Conservation (phyloP, 2,113 vertebrate species). For the Perca fluviatilis region DNA sequence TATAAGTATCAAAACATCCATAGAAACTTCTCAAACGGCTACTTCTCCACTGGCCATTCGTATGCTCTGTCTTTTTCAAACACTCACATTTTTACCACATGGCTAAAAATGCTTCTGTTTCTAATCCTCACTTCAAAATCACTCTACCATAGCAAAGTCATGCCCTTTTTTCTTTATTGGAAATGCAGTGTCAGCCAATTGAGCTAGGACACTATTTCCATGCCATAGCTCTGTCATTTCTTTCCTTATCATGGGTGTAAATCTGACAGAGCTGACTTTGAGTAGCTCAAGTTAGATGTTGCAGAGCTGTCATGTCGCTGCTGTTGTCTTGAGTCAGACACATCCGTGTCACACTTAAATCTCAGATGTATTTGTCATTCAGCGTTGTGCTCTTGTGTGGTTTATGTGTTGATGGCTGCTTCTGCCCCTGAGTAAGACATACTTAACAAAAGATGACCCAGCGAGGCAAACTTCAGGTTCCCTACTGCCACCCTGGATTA, state of each 20-base stretch:
- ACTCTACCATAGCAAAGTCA: neutral
- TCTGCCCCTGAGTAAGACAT: neutral
- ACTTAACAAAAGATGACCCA: neutral
- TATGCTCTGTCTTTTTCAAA: neutral
- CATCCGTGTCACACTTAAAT: conserved; percentile 1
- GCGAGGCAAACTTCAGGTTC: neutral
- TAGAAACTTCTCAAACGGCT: neutral
- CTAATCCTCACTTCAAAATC: conserved; percentile 17
- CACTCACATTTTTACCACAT: neutral
- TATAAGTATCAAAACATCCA: neutral
- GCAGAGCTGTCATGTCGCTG: neutral
- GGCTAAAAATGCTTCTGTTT: conserved; percentile 4
- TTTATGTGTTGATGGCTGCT: neutral
- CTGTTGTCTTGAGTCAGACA: neutral
- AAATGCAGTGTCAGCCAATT: neutral
- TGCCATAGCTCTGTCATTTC: neutral
- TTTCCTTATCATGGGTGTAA: neutral
- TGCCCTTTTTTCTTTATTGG: neutral
- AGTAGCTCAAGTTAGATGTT: conserved; percentile 3
- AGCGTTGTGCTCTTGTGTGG: neutral
- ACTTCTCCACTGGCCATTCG: neutral
- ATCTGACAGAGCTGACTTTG: neutral
- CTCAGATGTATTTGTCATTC: conserved; percentile 12
- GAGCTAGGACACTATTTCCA: neutral
- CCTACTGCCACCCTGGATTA: too few species aligned